These are phyloP conservation scores for Lanius ludovicianus DNA, from an alignment of 2,113 vertebrate genomes.

Conservation along the genomic window DNA sequence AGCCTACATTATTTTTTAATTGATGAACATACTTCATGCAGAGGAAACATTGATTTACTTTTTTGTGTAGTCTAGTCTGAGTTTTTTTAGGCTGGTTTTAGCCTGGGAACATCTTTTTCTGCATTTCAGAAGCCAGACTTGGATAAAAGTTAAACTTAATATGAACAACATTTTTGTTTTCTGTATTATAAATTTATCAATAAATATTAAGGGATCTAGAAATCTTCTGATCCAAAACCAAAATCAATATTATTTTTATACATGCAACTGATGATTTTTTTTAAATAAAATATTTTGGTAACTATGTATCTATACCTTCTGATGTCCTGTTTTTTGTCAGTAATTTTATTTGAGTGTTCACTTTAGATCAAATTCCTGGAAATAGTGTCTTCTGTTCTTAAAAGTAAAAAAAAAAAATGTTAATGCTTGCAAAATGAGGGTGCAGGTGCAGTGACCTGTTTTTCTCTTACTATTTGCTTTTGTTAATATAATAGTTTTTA, in stretches of 20 bases:
- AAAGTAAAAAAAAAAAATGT: neutral
- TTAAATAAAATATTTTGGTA: neutral
- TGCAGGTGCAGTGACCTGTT: neutral
- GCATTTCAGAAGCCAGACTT: neutral
- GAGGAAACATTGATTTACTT: neutral
- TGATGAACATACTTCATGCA: neutral
- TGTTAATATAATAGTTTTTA: neutral
- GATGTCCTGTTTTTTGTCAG: neutral
- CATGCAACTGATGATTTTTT: fast-evolving
- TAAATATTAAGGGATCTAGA: neutral
- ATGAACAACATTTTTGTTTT: neutral
- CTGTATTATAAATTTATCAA: neutral
- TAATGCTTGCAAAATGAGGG: neutral
- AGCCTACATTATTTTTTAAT: neutral
- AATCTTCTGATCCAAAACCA: neutral
- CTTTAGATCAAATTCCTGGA: neutral
- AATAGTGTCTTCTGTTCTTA: fast-evolving
- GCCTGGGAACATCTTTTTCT: neutral
- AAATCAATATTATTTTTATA: neutral
- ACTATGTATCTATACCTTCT: neutral
- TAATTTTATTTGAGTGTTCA: neutral
- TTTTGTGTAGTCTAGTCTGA: neutral
- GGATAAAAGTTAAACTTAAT: neutral
- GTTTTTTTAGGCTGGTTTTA: neutral
- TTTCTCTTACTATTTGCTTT: neutral